Percentiles rank a stretch among this genome's conserved stretches.
These are phyloP conservation scores for Tachysurus vachellii DNA, from an alignment of 2,113 vertebrate genomes.

Conservation along the genomic window DNA sequence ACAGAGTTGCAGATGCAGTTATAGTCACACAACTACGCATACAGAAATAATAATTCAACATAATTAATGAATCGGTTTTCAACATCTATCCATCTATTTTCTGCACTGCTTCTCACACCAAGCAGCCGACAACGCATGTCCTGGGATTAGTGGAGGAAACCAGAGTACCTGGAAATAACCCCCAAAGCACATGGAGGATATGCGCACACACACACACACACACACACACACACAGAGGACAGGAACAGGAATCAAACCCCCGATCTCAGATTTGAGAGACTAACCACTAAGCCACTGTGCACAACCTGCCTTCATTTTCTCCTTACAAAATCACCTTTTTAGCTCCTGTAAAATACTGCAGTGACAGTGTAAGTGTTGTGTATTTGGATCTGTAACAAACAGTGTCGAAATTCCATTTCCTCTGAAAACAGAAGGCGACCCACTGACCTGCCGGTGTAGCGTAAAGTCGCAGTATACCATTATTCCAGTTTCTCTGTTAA, in stretches of 20 bases:
- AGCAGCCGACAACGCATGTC: too few species aligned
- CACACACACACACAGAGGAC: too few species aligned
- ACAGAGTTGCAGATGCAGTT: too few species aligned
- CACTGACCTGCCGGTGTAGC: neutral
- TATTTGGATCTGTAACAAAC: neutral
- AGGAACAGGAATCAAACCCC: too few species aligned
- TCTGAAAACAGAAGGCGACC: neutral
- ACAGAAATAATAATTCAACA: neutral
- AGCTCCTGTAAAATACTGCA: neutral
- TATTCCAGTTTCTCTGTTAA: neutral
- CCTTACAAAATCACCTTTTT: neutral
- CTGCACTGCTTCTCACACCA: too few species aligned
- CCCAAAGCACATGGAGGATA: too few species aligned
- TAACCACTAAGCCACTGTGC: too few species aligned
- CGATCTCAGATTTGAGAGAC: too few species aligned
- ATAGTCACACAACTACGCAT: neutral
- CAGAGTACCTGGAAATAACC: too few species aligned
- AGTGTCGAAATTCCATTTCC: neutral
- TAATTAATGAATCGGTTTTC: neutral
- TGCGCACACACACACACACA: too few species aligned
- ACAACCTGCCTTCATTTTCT: too few species aligned
- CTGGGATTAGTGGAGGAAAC: too few species aligned
- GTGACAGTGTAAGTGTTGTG: neutral
- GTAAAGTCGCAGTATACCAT: neutral
- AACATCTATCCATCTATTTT: neutral